Conservation (phyloP, 2,113 vertebrate genomes). For the Mirounga angustirostris region DNA sequence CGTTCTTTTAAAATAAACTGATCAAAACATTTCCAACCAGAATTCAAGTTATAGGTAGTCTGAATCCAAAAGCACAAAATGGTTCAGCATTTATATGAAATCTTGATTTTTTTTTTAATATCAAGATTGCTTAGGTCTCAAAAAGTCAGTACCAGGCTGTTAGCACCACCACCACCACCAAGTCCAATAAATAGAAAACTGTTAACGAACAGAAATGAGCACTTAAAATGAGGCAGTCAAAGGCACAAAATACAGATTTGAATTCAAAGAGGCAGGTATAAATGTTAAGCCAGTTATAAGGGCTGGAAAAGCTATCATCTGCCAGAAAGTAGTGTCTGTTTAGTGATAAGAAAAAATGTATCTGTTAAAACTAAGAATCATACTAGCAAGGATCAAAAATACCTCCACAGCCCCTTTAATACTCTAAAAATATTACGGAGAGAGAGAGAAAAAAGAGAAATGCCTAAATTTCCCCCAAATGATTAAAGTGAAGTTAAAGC, state of each 20-base stretch:
- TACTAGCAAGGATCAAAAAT: slow-evolving; percentile 75
- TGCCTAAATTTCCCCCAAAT: slow-evolving; percentile 76
- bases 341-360: slow-evolving; percentile 67
- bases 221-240: slow-evolving; percentile 69
- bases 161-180: slow-evolving; percentile 55
- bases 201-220: slow-evolving; percentile 63
- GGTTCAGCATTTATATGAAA: slow-evolving; percentile 54
- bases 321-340: slow-evolving; percentile 70
- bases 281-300: slow-evolving; percentile 64
- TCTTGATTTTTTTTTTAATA: slow-evolving; percentile 43
- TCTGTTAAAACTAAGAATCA: slow-evolving; percentile 62
- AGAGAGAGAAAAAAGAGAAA: slow-evolving; percentile 64
- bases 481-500: slow-evolving; percentile 79
- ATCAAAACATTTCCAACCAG: slow-evolving; percentile 44
- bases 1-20: slow-evolving; percentile 18
- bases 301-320: slow-evolving; percentile 65
- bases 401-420: slow-evolving; percentile 69
- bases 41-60: slow-evolving; percentile 37
- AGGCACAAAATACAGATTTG: slow-evolving; percentile 67
- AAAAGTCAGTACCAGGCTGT: slow-evolving; percentile 5
- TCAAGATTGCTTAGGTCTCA: slow-evolving; percentile 40
- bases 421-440: slow-evolving; percentile 73
- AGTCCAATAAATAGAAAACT: slow-evolving; percentile 67
- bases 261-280: slow-evolving; percentile 64
- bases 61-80: slow-evolving; percentile 63